These are phyloP conservation scores for Anolis carolinensis DNA, from an alignment of 2,113 vertebrate genomes.

Conservation along the genomic window DNA sequence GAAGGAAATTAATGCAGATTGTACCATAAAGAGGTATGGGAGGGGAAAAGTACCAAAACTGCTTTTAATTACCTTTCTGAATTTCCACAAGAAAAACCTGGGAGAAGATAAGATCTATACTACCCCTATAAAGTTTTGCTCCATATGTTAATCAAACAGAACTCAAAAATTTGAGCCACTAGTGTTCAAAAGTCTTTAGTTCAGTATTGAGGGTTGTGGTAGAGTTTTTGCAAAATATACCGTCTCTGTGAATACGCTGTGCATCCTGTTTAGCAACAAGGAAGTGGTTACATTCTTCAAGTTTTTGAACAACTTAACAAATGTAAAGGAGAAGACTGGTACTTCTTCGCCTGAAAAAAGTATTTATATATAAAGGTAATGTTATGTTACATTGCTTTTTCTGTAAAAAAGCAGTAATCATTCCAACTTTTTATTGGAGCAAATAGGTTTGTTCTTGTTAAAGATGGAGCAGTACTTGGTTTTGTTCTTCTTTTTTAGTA, in stretches of 20 bases:
- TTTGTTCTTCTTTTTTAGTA: conserved; percentile 71
- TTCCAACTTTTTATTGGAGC: background rate
- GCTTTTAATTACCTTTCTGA: background rate
- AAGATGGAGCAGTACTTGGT: conserved; percentile 39
- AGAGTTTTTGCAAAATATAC: conserved; percentile 31
- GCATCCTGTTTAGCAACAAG: conserved; percentile 89
- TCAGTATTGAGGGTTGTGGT: background rate
- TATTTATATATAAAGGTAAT: background rate
- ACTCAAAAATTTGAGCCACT: background rate
- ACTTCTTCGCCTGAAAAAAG: fast-evolving
- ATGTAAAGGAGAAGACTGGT: background rate
- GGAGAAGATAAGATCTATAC: background rate
- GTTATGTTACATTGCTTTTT: background rate
- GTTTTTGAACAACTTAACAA: background rate
- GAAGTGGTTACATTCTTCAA: conserved; percentile 71
- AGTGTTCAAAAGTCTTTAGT: conserved; percentile 11
- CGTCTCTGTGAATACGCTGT: conserved; percentile 27
- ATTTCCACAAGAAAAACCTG: background rate
- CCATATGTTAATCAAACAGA: no score
- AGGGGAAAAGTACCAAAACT: conserved; percentile 44
- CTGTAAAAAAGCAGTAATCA: background rate
- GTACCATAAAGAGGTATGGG: conserved; percentile 54
- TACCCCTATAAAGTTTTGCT: background rate
- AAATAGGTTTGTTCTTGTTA: conserved; percentile 10
- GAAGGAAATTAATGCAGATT: conserved; percentile 63